Evolutionary conservation across 2,888 invertebrate genomes (phyloP).

Genomic region (Euclidia mi): DNA sequence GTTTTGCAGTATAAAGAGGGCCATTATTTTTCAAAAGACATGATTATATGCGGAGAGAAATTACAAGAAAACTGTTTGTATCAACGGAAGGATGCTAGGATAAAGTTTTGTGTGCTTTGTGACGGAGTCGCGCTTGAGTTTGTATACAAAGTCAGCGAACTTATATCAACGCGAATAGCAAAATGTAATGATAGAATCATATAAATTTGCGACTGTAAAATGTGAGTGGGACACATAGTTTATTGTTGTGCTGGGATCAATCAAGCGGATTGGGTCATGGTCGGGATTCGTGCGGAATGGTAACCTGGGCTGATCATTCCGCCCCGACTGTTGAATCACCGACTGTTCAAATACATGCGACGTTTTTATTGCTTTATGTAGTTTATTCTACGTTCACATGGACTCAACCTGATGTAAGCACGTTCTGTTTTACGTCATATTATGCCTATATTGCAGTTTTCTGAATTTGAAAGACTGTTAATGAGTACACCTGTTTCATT

Average conservation of each 20-base stretch:
- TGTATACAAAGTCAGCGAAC: slow-evolving; percentile 20
- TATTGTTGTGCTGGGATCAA: slow-evolving; percentile 1
- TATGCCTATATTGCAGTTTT: no score
- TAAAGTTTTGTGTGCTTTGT: slow-evolving; percentile 34
- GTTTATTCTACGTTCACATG: neutral
- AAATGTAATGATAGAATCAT: slow-evolving; percentile 16
- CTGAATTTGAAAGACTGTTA: no score
- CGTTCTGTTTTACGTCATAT: no score
- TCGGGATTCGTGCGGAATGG: slow-evolving; percentile 11
- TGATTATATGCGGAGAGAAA: slow-evolving; percentile 54
- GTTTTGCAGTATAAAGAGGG: slow-evolving; percentile 60
- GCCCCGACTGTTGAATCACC: slow-evolving; percentile 14
- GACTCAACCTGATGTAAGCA: no score
- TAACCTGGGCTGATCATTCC: slow-evolving; percentile 12
- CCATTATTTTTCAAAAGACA: slow-evolving; percentile 63
- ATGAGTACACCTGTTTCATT: no score
- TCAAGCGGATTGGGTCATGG: slow-evolving; percentile 1
- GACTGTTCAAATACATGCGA: slow-evolving; percentile 10
- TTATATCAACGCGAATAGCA: slow-evolving; percentile 24
- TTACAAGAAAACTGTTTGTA: slow-evolving; percentile 45
- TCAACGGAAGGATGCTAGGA: slow-evolving; percentile 27
- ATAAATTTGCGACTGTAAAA: slow-evolving; percentile 1
- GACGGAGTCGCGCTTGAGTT: slow-evolving; percentile 35
- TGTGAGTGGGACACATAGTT: neutral
- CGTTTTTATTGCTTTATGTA: slow-evolving; percentile 3